Base-by-base conservation (phyloP, 1,140 invertebrate genomes). In the Venturia canescens region DNA sequence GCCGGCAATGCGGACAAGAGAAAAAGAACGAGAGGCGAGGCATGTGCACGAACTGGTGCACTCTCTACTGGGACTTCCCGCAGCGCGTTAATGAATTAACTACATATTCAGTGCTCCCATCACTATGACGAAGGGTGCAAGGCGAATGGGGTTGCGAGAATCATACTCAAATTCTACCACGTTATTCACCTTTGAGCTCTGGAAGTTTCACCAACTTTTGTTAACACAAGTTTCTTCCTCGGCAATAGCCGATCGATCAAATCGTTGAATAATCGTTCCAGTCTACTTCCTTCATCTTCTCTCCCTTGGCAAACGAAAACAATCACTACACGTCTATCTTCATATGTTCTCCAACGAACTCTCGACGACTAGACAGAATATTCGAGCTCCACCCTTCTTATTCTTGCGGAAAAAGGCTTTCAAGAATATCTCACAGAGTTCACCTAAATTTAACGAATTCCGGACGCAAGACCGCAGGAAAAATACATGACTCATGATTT, bases 21-120 rank as follows among this genome's bases (percentile, higher is more conserved):
- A 31, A 63, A 77, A 34, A 76, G 29, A 81, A 71, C 81, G 67
- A 80, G 75, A 76, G 83, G 15, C 29, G 38, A 53, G 53, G 48
- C 72, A 76, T 76, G 72, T 60, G 27, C 72, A 76, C 53, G 29
- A 27, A 34, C 57, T 23, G 60, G 67, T 76, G 44, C 48, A 67
- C 53, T 67, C 66, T 38, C 29, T 31, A 31, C 66, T 80, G 78
- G 57, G 84, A 79, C 85, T 82, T 85, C 84, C 84, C 83, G 81
- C 79, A 82, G 84, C 81, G 85, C 86, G 84, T 85, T 88, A 87
- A 88, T 88, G 86, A 88, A 87, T 88, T 88, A 88, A 88, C 86
- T 88, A 86, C 83, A 86, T 85, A 84, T 85, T 29, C 48, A 23
- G 83, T 81, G 57, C 57, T 78, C 21, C 66, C 80, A 77, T 86